Conservation (phyloP, 2,113 vertebrate species). For the Tetrao urogallus region DNA sequence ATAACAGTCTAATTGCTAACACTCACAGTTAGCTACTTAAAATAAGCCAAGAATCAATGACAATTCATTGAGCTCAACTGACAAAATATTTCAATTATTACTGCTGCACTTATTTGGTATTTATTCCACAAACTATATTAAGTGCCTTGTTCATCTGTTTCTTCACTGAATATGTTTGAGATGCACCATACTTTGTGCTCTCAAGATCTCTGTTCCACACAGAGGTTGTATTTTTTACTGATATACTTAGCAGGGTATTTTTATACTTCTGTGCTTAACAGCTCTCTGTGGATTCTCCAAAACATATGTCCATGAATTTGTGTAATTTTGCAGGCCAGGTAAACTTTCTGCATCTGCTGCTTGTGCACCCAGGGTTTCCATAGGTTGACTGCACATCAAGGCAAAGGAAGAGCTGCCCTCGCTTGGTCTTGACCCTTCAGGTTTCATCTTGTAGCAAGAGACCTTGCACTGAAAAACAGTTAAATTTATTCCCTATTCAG, state of each 20-base stretch:
- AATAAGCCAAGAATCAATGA: slow-evolving; percentile 24
- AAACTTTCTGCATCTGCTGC: neutral
- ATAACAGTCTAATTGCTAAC: neutral
- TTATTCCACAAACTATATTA: neutral
- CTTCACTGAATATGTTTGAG: neutral
- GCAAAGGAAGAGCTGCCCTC: neutral
- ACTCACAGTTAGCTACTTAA: neutral
- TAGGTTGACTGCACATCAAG: rapidly evolving
- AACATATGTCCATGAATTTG: neutral
- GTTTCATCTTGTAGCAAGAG: neutral
- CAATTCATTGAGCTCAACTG: neutral
- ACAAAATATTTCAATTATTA: neutral
- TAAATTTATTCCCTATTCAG: neutral
- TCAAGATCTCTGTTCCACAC: neutral
- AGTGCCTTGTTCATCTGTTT: neutral
- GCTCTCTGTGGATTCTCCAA: neutral
- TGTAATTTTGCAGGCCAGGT: neutral
- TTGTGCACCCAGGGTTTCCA: neutral
- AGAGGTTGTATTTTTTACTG: neutral
- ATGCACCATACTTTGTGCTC: neutral
- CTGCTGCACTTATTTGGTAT: neutral
- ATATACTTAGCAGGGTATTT: neutral
- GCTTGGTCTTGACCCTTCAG: neutral
- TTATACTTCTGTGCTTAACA: neutral
- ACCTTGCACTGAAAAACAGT: neutral